Percentiles rank a stretch among this genome's conserved stretches.
Conservation (phyloP, 2,113 vertebrate genomes). For the Protobothrops flavoviridis region DNA sequence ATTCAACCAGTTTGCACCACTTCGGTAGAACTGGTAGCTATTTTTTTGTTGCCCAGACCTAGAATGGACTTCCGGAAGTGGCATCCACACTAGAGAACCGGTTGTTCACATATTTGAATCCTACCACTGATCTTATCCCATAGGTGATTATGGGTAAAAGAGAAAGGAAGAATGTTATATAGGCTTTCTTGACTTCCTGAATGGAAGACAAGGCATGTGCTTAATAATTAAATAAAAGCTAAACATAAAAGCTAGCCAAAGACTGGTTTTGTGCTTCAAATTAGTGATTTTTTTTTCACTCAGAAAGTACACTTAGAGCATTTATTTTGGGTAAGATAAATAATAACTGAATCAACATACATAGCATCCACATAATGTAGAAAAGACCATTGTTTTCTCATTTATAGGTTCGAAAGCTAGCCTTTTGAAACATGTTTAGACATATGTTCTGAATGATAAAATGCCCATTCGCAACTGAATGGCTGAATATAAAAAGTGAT, state of each 20-base stretch:
- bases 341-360: constrained; percentile 79
- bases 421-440: constrained; percentile 50
- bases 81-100: too few species aligned
- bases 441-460: constrained; percentile 52
- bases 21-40: too few species aligned
- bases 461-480: constrained; percentile 4
- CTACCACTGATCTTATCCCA: background rate
- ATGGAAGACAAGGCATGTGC: background rate
- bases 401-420: constrained; percentile 67
- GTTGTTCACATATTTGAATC: too few species aligned
- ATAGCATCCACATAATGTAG: constrained; percentile 74
- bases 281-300: background rate
- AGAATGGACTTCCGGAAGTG: too few species aligned
- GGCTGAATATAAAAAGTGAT: background rate
- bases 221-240: background rate
- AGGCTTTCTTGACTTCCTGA: background rate
- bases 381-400: constrained; percentile 78
- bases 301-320: constrained; percentile 56
- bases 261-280: background rate
- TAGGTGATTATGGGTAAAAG: background rate
- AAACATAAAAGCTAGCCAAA: background rate
- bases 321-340: constrained; percentile 75
- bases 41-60: too few species aligned
- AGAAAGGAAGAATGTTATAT: background rate
- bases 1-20: too few species aligned